Base-by-base conservation (phyloP, 2,797 vertebrate species). In the Borostomias antarcticus region DNA sequence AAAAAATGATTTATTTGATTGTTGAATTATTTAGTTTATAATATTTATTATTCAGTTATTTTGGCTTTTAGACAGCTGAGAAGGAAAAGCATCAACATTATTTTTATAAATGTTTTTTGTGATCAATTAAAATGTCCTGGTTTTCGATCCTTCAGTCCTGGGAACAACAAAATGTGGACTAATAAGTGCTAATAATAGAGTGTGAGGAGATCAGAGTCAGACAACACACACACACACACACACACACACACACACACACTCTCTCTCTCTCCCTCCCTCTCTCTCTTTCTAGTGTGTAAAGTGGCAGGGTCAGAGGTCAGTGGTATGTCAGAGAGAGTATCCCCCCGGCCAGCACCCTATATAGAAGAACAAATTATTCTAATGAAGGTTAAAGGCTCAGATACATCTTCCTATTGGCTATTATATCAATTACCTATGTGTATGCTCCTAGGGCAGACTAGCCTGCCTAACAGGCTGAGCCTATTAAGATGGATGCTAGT, bases 281-380 rank as follows among this genome's bases (percentile, higher is more conserved):
- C 88, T 89, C 86, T 90, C 86, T 86, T 91, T 88, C 86, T 88
- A 82, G 86, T 82, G 90, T 73, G 76, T 90, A 89, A 92, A 90
- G 92, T 58, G 92, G 89, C 89, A 81, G 90, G 91, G 91, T 86
- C 86, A 0, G 88, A 91, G 92, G 91, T 92, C 87, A 87, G 66
- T 92, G 87, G 89, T 82, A 86, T 85, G 90, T 91, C 85, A 90
- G 91, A 88, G 88, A 89, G 90, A 89, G 43, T 90, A 84, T 88
- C 86, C 92, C 80, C 75, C 78, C 86, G 89, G 88, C 91, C 89
- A 88, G 91, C 86, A 90, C 90, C 93, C 92, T 90, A 92, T 91
- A 92, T 88, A 88, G 91, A 91, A 91, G 88, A 91, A 92, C 89
- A 60, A 75, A 74, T 75, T 25, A 68, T 71, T 77, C 73, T 80